Evolutionary conservation across 2,888 invertebrate genomes (phyloP).

Genomic region (Tetranychus piercei): DNA sequence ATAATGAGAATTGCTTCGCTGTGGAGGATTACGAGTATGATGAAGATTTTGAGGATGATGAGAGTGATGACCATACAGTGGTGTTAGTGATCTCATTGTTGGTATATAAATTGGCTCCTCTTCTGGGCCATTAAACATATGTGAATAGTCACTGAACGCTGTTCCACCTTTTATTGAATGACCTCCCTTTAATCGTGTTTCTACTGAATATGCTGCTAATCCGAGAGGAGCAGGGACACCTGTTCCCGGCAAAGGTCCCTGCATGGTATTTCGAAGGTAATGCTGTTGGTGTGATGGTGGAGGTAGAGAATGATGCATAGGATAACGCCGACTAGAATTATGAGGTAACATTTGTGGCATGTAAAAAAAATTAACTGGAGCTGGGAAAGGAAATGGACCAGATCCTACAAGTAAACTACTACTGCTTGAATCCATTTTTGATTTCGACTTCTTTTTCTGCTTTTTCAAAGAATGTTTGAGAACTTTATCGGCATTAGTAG

Average conservation of each 20-base stretch:
- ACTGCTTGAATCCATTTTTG: neutral
- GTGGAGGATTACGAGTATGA: neutral
- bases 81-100: slow-evolving; percentile 12
- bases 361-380: neutral
- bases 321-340: neutral
- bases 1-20: neutral
- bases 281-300: neutral
- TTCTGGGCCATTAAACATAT: neutral
- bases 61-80: neutral
- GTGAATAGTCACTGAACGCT: neutral
- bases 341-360: slow-evolving; percentile 7
- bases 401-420: neutral
- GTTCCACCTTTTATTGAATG: neutral
- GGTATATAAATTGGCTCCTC: slow-evolving; percentile 10
- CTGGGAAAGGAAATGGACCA: neutral
- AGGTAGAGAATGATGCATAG: neutral
- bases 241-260: neutral
- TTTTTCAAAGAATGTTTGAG: slow-evolving; percentile 4
- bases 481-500: neutral
- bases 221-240: neutral
- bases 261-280: neutral
- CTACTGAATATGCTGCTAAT: neutral
- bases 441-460: slow-evolving; percentile 5
- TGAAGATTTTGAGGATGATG: neutral
- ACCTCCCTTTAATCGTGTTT: neutral